phyloP scores from a whole-genome alignment of 2,113 vertebrate species.

The Mandrillus leucophaeus region DNA sequence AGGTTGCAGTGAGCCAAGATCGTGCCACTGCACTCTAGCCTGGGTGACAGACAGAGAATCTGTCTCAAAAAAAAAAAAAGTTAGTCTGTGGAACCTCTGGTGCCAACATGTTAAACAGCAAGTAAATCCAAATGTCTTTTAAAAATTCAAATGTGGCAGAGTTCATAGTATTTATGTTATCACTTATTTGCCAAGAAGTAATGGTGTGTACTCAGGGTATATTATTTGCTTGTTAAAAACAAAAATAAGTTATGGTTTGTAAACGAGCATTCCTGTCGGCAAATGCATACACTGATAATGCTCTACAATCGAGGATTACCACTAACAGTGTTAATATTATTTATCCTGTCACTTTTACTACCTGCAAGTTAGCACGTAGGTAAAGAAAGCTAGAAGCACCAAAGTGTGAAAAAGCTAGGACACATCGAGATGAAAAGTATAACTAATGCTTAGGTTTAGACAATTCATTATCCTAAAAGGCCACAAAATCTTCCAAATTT shows the following conservation, averaged over 20 bases:
- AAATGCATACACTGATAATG: neutral
- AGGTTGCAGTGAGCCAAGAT: too few relatives aligned
- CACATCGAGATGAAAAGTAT: neutral
- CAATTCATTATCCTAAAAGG: neutral
- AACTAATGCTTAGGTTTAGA: neutral
- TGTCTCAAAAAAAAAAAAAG: too few relatives aligned
- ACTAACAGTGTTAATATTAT: neutral
- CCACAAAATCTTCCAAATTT: slow-evolving; percentile 12
- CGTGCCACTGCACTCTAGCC: too few relatives aligned
- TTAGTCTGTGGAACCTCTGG: neutral
- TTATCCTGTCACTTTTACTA: neutral
- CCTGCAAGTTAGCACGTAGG: neutral
- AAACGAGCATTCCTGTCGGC: neutral
- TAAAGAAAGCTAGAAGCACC: neutral
- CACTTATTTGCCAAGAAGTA: neutral
- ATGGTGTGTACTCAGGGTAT: neutral
- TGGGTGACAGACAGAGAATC: too few relatives aligned
- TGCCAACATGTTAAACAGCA: neutral
- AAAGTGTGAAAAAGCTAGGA: neutral
- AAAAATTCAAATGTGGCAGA: neutral
- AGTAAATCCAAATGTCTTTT: slow-evolving; percentile 5
- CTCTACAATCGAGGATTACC: neutral
- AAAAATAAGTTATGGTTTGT: neutral
- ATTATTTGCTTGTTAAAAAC: neutral
- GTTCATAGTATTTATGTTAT: neutral